Evolutionary conservation across 2,888 invertebrate genomes (phyloP).

Genomic region (Parnassius apollo): DNA sequence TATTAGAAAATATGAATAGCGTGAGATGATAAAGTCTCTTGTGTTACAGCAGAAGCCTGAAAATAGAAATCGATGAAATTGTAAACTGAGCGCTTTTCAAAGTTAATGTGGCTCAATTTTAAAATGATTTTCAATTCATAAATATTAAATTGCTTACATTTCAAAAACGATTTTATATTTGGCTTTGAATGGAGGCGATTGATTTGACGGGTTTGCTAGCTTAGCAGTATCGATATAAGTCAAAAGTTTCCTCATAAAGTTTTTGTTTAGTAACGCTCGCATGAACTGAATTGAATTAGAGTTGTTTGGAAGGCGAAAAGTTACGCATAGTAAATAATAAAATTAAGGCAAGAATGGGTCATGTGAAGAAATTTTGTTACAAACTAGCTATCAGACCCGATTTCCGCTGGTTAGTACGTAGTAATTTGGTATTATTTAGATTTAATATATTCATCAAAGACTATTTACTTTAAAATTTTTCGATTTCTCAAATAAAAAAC

Average conservation of each 20-base stretch:
- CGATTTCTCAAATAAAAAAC: too few species aligned
- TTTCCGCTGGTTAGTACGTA: too few species aligned
- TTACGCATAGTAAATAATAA: too few species aligned
- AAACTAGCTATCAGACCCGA: too few species aligned
- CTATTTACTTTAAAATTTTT: too few species aligned
- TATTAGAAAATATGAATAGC: too few species aligned
- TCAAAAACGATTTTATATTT: neutral
- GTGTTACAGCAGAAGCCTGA: too few species aligned
- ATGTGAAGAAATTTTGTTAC: too few species aligned
- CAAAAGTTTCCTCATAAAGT: neutral
- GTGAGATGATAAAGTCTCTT: too few species aligned
- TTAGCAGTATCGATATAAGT: neutral
- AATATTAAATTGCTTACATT: neutral
- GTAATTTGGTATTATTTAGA: too few species aligned
- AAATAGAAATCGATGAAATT: neutral
- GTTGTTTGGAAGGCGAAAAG: neutral
- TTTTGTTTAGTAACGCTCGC: neutral
- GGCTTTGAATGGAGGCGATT: neutral
- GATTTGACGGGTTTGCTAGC: neutral
- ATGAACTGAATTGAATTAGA: neutral
- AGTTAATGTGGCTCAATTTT: neutral
- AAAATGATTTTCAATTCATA: neutral
- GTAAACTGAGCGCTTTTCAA: neutral
- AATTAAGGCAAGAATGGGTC: too few species aligned
- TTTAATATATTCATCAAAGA: too few species aligned